Base-by-base conservation (phyloP, 2,113 vertebrate genomes). In the Thryonomys swinderianus region DNA sequence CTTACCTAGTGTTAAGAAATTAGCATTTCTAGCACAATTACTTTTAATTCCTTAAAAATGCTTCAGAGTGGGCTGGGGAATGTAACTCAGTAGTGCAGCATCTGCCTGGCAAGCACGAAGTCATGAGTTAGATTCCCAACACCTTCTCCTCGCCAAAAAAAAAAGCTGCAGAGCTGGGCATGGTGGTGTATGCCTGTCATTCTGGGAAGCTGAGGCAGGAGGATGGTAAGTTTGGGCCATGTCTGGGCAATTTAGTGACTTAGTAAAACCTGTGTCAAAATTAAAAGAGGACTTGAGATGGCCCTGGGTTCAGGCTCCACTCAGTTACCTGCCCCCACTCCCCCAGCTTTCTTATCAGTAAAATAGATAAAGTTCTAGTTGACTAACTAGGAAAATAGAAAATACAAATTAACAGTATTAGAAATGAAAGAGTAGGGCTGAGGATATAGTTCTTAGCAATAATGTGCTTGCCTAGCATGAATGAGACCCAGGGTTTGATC, bases 11-110 rank as follows among this genome's bases (percentile, higher is more conserved):
- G 66, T 92, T 95, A 85, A 91, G 55, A 89, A 79, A 53, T 82
- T 83, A 82, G 74, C 74, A 59, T 88, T 95, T 91, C 59, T 67
- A 95, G 55, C 11, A 55, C 57, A 95, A 34, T 45, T 94, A 88
- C 74, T 69, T 83, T 88, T 16, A 91, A 20, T 84, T 25, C 34
- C 89, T 89, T 88, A 66, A 85, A 93, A 91, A 59, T 74, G 40
- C 45, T 86, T 88, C 93, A 78, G 45, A 51, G 48, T 18, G 55
- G 17, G 55, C 55, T 17, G 17, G 17, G 11, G 55, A 16, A 20
- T 20, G 3, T 57, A 55, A 13, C 55, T 57, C 17, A 57, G 55
- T 17, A 57, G 55, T 17, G 17, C 16, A 57, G 17, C 53, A 55
- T 13, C 48, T 51, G 48, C 48, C 48, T 51, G 48, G 48, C 16